phyloP scores from a whole-genome alignment of 2,113 vertebrate species.

The Australoheros scitulus region DNA sequence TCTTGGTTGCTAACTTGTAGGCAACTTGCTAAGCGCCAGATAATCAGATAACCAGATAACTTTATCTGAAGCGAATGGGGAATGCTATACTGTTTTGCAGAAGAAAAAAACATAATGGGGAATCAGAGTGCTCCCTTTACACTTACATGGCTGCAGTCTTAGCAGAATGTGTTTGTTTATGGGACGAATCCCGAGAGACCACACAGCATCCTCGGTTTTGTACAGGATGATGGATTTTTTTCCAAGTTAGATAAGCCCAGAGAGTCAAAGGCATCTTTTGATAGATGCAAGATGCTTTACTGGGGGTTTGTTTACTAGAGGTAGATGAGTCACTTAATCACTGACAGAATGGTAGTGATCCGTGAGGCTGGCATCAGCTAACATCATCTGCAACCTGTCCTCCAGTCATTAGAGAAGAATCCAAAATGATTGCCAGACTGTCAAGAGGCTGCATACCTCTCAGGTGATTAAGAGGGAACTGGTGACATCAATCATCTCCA shows the following conservation, averaged over 20 bases:
- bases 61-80: constrained; percentile 16
- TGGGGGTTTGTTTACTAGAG: constrained; percentile 68
- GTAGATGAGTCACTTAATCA: constrained; percentile 79
- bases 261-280: constrained; percentile 60
- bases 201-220: constrained; percentile 38
- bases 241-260: constrained; percentile 61
- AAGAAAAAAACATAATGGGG: constrained; percentile 18
- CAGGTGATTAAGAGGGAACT: constrained; percentile 65
- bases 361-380: constrained; percentile 59
- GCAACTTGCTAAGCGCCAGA: constrained; percentile 14
- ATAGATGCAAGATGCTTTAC: constrained; percentile 71
- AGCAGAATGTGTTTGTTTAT: constrained; percentile 66
- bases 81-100: constrained; percentile 16
- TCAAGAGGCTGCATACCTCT: constrained; percentile 51
- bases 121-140: constrained; percentile 5
- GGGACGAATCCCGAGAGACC: constrained; percentile 41
- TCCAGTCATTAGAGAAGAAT: constrained; percentile 68
- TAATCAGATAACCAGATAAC: constrained; percentile 24
- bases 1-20: constrained; percentile 1
- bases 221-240: constrained; percentile 69
- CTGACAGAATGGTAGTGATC: constrained; percentile 70
- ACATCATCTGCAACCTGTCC: constrained; percentile 73
- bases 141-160: constrained; percentile 23
- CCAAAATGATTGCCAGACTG: constrained; percentile 69
- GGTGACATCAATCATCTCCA: constrained; percentile 64